phyloP scores from a whole-genome alignment of 1,140 invertebrate species.

The Listronotus bonariensis region DNA sequence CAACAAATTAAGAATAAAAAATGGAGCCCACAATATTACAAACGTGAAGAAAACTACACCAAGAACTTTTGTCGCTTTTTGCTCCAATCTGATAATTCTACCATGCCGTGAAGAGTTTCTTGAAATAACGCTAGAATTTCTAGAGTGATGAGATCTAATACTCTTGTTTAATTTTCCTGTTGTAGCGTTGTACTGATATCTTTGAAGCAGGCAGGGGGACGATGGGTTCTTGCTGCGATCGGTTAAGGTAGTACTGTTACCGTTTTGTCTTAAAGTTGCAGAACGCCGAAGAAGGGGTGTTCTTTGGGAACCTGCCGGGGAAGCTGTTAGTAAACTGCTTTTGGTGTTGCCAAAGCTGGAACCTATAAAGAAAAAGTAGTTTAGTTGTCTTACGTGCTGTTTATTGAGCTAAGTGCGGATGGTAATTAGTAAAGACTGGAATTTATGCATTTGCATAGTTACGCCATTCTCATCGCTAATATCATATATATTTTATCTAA shows the following conservation, averaged over 20 bases:
- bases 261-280: slow-evolving; percentile 52
- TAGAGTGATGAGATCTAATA: slow-evolving; percentile 67
- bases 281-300: slow-evolving; percentile 50
- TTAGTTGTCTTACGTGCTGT: not conserved
- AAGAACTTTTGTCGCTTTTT: slow-evolving; percentile 92
- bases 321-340: slow-evolving; percentile 56
- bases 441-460: too few species aligned
- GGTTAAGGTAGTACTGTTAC: slow-evolving; percentile 31
- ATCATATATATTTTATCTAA: too few species aligned
- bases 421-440: too few species aligned
- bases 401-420: too few species aligned
- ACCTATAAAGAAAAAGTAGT: slow-evolving; percentile 41
- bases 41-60: slow-evolving; percentile 94
- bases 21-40: slow-evolving; percentile 91
- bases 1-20: slow-evolving; percentile 87
- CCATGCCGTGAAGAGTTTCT: slow-evolving; percentile 79
- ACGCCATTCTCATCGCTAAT: too few species aligned
- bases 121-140: slow-evolving; percentile 79
- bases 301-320: slow-evolving; percentile 47
- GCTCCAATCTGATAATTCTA: slow-evolving; percentile 80
- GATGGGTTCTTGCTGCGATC: slow-evolving; percentile 57
- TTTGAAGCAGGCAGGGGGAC: slow-evolving; percentile 58
- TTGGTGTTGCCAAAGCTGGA: slow-evolving; percentile 66
- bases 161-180: slow-evolving; percentile 40
- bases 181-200: slow-evolving; percentile 62